Conservation (phyloP, 2,797 vertebrate species). For the Sarcophilus harrisii region DNA sequence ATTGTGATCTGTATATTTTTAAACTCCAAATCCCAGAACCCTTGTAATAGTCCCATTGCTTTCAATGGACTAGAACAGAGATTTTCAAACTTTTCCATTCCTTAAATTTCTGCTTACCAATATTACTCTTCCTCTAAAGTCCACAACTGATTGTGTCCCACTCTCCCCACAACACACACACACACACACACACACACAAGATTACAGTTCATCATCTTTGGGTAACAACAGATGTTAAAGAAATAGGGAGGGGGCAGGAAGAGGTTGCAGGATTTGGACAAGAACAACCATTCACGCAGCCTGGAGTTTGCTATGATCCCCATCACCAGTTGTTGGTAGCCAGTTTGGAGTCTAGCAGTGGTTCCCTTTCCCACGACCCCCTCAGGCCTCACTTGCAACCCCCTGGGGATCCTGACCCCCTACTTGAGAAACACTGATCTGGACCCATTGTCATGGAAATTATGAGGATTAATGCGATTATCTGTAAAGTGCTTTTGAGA, state of each 20-base stretch:
- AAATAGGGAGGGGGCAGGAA: neutral
- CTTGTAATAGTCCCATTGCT: neutral
- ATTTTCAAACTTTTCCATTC: constrained; percentile 34
- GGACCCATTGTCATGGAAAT: constrained; percentile 63
- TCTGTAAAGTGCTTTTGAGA: constrained; percentile 53
- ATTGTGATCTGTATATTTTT: neutral
- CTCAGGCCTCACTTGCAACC: neutral
- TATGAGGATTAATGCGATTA: constrained; percentile 46
- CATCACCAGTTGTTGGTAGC: neutral
- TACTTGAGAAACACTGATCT: neutral
- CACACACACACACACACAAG: neutral
- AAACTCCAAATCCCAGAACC: neutral
- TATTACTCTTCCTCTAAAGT: neutral
- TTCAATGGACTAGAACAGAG: neutral
- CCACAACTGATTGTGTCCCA: neutral
- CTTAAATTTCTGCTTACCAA: constrained; percentile 18
- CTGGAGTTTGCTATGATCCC: neutral
- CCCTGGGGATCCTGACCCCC: neutral
- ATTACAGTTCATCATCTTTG: constrained; percentile 4
- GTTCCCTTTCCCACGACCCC: neutral
- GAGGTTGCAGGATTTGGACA: neutral
- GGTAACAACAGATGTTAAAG: neutral
- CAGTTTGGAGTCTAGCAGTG: neutral
- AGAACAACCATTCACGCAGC: neutral
- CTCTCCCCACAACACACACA: neutral